Conservation (phyloP, 1,140 invertebrate species). For the Drosophila navojoa region DNA sequence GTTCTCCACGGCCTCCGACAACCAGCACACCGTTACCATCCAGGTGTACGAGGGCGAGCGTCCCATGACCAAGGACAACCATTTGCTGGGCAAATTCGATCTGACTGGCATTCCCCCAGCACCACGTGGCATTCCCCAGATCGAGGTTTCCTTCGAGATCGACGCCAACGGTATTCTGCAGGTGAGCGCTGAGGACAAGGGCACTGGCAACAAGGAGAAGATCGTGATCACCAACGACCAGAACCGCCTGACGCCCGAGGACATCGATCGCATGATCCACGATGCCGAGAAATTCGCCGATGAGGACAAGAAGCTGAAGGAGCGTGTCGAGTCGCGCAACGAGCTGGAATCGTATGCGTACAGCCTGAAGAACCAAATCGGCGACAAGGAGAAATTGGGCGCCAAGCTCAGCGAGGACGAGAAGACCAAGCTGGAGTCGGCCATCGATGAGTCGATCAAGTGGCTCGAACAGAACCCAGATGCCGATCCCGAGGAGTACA, state of each 20-base stretch:
- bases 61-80: conserved; percentile 99
- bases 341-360: conserved; percentile 99
- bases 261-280: conserved; percentile 99
- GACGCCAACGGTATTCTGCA: conserved; percentile 99
- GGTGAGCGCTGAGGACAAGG: conserved; percentile 99
- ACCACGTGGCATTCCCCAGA: conserved; percentile 98
- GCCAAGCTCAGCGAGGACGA: conserved; percentile 95
- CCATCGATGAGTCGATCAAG: conserved; percentile 98
- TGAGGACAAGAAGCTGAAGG: conserved; percentile 99
- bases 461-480: conserved; percentile 99
- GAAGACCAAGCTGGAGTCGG: conserved; percentile 97
- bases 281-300: conserved; percentile 99
- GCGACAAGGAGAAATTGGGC: conserved; percentile 99
- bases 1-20: conserved; percentile 99
- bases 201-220: conserved; percentile 98
- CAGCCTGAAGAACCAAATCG: conserved; percentile 98
- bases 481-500: conserved; percentile 96
- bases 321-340: conserved; percentile 97
- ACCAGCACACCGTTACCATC: conserved; percentile 99
- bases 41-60: conserved; percentile 99
- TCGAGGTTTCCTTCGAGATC: conserved; percentile 99
- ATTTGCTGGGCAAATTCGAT: conserved; percentile 98
- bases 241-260: conserved; percentile 97
- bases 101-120: conserved; percentile 99
- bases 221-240: conserved; percentile 99